Base-by-base conservation (phyloP, 1,140 invertebrate species). In the Ceratitis capitata region DNA sequence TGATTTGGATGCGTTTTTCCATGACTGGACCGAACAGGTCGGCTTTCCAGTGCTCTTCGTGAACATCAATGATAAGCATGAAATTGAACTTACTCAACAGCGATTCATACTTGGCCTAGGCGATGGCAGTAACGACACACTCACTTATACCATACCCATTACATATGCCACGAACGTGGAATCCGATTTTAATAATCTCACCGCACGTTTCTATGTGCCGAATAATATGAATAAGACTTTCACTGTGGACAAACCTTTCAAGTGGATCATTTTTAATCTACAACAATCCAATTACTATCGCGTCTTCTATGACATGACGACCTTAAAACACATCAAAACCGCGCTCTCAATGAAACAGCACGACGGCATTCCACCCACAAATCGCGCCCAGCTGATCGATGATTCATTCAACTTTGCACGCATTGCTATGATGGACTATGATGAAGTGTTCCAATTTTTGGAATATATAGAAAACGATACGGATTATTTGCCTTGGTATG, bases 11-110 rank as follows among this genome's bases (percentile, higher is more conserved):
- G 26, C 89, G 7, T 89, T 90, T 49, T 87, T 89, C 10, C 29
- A 97, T 82, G 98, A 97, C 0, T 99, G 97, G 96, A 98, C 96
- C 0, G 93, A 94, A 29, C 97, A 99, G 92, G 98, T 96, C 95
- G 98, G 98, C 2, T 98, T 95, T 89, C 98, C 98, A 0, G 92
- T 98, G 0, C 89, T 98, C 0, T 94, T 92, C 2, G 94, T 97
- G 2, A 92, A 90, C 1, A 12, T 26, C 7, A 53, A 35, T 12
- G 7, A 7, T 14, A 58, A 86, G 26, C 74, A 86, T 7, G 23
- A n/a, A 1, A 74, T 92, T 39, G 1, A 29, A 1, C 35, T 85
- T 19, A 64, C 42, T 19, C 92, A 95, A 88, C 69, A 92, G 87
- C 92, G 94, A 14, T 95, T 94, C 86, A 88, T 94, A n/a, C 49